Evolutionary conservation across 2,888 invertebrate genomes (phyloP).

Genomic region (Hydrotaea diabolus): DNA sequence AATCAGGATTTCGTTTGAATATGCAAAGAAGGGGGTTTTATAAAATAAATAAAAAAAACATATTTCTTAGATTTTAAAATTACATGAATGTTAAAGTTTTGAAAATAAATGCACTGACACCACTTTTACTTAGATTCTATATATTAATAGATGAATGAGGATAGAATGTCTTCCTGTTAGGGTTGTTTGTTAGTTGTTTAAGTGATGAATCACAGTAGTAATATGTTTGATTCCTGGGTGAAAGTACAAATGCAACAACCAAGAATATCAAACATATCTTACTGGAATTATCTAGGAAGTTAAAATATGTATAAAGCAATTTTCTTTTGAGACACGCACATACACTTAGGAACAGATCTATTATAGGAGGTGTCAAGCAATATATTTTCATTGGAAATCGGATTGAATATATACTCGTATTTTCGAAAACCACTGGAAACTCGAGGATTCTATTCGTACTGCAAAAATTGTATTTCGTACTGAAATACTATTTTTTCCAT

Average conservation of each 20-base stretch:
- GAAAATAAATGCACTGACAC: constrained; percentile 22
- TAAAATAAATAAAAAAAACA: too few species aligned
- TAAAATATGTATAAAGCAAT: background rate
- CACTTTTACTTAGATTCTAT: constrained; percentile 10
- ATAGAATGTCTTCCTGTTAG: background rate
- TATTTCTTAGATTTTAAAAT: too few species aligned
- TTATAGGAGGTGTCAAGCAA: background rate
- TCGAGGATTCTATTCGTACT: too few species aligned
- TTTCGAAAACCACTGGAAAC: too few species aligned
- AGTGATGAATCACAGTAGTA: constrained; percentile 86
- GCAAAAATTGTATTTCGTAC: too few species aligned
- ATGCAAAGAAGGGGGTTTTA: too few species aligned
- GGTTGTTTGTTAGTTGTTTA: constrained; percentile 58
- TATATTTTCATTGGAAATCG: constrained; percentile 1
- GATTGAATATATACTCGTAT: too few species aligned
- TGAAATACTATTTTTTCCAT: too few species aligned
- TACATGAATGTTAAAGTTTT: constrained; percentile 35
- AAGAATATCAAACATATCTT: constrained; percentile 99
- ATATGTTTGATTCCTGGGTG: constrained; percentile 99
- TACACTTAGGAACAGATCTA: constrained; percentile 51
- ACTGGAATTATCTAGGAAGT: constrained; percentile 82
- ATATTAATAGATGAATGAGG: background rate
- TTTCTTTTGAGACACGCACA: constrained; percentile 66
- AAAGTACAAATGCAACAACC: constrained; percentile 90
- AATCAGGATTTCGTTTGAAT: too few species aligned